Conservation (phyloP, 2,797 vertebrate genomes). For the Pseudochirops cupreus region DNA sequence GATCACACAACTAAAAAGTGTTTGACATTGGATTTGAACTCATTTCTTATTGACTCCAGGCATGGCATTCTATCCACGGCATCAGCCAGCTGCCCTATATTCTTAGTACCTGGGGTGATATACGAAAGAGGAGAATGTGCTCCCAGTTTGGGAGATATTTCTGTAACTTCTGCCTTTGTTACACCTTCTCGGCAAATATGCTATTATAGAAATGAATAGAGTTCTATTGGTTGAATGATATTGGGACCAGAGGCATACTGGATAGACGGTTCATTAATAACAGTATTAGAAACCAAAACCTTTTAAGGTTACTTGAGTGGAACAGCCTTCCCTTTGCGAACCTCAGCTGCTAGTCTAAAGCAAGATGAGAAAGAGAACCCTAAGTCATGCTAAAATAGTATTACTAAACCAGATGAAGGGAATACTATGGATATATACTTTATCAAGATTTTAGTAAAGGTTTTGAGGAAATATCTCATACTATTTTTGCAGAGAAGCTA, state of each 20-base stretch:
- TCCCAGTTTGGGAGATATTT: not conserved
- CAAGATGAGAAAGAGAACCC: not conserved
- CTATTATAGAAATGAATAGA: not conserved
- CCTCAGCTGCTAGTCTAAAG: not conserved
- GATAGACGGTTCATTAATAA: not conserved
- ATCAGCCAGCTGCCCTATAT: not conserved
- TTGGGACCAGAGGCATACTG: not conserved
- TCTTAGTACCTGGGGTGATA: not conserved
- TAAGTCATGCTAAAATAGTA: not conserved
- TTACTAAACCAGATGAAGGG: not conserved
- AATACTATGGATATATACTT: not conserved
- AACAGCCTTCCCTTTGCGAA: not conserved
- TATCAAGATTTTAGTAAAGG: not conserved
- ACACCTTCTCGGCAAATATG: not conserved
- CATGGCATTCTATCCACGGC: not conserved
- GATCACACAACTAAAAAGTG: not conserved
- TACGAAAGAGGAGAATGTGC: not conserved
- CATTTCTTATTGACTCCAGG: not conserved
- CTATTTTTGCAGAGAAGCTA: not conserved
- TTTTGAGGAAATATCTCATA: too few species aligned
- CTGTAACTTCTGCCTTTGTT: not conserved
- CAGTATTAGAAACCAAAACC: not conserved
- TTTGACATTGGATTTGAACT: not conserved
- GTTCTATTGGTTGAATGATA: not conserved
- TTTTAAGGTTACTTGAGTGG: not conserved